phyloP scores from a whole-genome alignment of 2,888 invertebrate species.

The Limenitis camilla region DNA sequence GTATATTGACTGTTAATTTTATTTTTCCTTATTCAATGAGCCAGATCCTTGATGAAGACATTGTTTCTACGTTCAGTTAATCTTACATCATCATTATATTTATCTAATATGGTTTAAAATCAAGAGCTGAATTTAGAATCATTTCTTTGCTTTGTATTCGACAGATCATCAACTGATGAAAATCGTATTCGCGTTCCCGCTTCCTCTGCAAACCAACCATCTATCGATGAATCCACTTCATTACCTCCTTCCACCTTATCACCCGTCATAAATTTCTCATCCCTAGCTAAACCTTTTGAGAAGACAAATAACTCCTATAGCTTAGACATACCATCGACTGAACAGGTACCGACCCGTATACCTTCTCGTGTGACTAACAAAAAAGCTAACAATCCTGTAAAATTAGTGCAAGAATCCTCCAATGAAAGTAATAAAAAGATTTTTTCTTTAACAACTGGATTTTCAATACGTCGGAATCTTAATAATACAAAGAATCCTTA shows the following conservation, averaged over 20 bases:
- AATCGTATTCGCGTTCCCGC: slow-evolving; percentile 53
- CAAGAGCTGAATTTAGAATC: slow-evolving; percentile 60
- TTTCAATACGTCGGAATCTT: slow-evolving; percentile 60
- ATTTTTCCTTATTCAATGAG: neutral
- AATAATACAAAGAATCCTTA: slow-evolving; percentile 62
- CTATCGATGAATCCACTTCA: slow-evolving; percentile 47
- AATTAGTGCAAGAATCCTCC: slow-evolving; percentile 40
- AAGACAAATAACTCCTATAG: slow-evolving; percentile 61
- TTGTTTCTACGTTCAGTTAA: slow-evolving; percentile 4
- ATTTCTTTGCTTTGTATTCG: slow-evolving; percentile 71
- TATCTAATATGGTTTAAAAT: neutral
- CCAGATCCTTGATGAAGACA: neutral
- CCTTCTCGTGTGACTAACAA: slow-evolving; percentile 50
- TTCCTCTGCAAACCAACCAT: slow-evolving; percentile 60
- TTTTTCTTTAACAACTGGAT: slow-evolving; percentile 65
- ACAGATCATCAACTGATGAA: slow-evolving; percentile 74
- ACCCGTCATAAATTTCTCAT: slow-evolving; percentile 56
- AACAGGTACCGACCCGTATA: slow-evolving; percentile 42
- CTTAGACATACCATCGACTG: slow-evolving; percentile 50
- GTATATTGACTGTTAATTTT: no score
- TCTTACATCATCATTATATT: no score
- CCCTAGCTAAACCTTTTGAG: slow-evolving; percentile 68
- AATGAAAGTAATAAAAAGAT: slow-evolving; percentile 48
- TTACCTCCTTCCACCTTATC: slow-evolving; percentile 42
- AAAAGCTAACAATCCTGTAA: slow-evolving; percentile 40